Evolutionary conservation across 2,888 invertebrate genomes (phyloP), one percentile per base, ranked within the genome.

Genomic region (Eupithecia dodoneata): DNA sequence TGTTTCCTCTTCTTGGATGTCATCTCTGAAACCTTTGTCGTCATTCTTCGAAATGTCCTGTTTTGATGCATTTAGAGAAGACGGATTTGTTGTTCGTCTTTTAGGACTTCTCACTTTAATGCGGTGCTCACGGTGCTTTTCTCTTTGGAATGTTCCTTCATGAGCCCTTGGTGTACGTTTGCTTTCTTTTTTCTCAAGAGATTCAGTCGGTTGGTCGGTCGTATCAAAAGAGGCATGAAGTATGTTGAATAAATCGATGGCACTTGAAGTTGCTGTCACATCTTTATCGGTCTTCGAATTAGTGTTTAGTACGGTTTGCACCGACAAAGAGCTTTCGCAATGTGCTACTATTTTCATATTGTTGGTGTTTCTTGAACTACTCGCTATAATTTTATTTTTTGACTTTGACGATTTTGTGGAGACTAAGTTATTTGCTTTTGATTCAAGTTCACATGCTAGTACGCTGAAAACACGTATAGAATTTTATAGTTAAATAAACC

Each of bases 31-130:
- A 30, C 12, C 66, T 44, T 80, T 80, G 45, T 86, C 86, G 76
- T 77, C 78, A 79, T 30, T 66, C 77, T 85, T 88, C n/a, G 44
- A 42, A 41, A 7, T 12, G 55, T 55, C 47, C 65, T 74, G 66
- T 42, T 67, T 67, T 41, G 66, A 13, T 78, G 69, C 0, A 70
- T 47, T 75, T 41, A 66, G 73, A 66, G n/a, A 55, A 18, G 89
- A 89, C 15, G 84, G 74, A 7, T 83, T 79, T 12, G 83, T 71
- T 4, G 85, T 79, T 59, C 87, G 87, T 3, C 91, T 88, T 81
- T 88, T 93, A 2, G 93, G 93, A 82, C 93, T 94, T 78, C 94
- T 88, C 0, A 94, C 92, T 88, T 93, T 93, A 7, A 91, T 85
- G 41, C 93, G 88, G 76, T 94, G 94, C 78, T 90, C 90, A 12